Evolutionary conservation across 1,140 invertebrate genomes (phyloP).

Genomic region (Gerris buenoi): DNA sequence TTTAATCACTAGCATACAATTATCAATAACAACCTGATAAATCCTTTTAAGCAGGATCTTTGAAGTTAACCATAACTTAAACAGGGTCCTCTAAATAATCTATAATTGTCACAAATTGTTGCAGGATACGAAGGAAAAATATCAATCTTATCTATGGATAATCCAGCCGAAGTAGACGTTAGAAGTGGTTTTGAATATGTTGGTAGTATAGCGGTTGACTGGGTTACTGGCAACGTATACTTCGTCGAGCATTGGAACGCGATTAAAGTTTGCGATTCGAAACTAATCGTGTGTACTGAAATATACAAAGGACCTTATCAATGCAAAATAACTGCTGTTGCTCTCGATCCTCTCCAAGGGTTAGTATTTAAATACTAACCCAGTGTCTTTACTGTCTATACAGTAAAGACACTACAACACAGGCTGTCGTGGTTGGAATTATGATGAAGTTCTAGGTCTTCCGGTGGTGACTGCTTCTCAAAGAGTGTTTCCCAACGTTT

Average conservation of each 20-base stretch:
- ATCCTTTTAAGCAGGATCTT: too few relatives aligned
- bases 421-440: too few relatives aligned
- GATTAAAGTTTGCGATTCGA: conserved; percentile 18
- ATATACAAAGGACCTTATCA: conserved; percentile 13
- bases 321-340: conserved; percentile 18
- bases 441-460: too few relatives aligned
- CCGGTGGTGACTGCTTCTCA: too few relatives aligned
- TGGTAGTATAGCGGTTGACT: conserved; percentile 21
- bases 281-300: conserved; percentile 13
- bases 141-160: not conserved
- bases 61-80: too few relatives aligned
- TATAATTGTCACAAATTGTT: too few relatives aligned
- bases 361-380: conserved; percentile 21
- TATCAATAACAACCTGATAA: too few relatives aligned
- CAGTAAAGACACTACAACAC: too few relatives aligned
- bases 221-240: conserved; percentile 24
- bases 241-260: conserved; percentile 13
- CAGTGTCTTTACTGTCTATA: too few relatives aligned
- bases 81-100: too few relatives aligned
- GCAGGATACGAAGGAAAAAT: not conserved
- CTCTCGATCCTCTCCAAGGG: conserved; percentile 22
- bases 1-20: too few relatives aligned
- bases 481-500: too few relatives aligned
- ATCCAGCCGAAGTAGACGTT: not conserved
- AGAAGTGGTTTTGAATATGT: conserved; percentile 3